Evolutionary conservation across 1,140 invertebrate genomes (phyloP), one percentile per base, ranked within the genome.

Genomic region (Habropoda laboriosa): DNA sequence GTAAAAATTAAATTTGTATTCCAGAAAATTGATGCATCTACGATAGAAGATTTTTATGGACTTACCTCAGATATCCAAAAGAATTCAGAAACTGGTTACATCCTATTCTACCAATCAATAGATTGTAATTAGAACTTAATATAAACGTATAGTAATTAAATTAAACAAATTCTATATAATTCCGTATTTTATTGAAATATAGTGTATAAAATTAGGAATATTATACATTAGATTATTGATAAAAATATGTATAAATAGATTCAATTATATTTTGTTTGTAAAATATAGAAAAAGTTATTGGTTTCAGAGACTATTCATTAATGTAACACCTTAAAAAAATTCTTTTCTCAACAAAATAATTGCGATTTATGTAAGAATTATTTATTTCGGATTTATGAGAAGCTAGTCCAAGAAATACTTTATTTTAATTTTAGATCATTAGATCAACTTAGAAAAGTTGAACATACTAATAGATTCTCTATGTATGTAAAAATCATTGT

Each of bases 31-130:
- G 99, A 99, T 91, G 97, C 98, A 32, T 98, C 98, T 73, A 96
- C 98, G 78, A 99, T 99, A 93, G 99, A 99, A 95, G 99, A 99
- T 92, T 99, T 99, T 93, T 99, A 99, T 94, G 99, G 99, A 86
- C 95, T 99, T 84, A 99, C 99, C 27, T 98, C 98, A 75, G 98
- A 99, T 92, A 97, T 98, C 90, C 98, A 99, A 91, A 99, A 99
- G 93, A 99, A 98, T 87, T 99, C 98, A 38, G 99, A 99, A 94
- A 99, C 99, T 81, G 99, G 99, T 85, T 99, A 99, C 93, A 99
- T 99, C 92, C 94, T 99, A 83, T 99, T 99, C 94, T 99, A 99
- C 94, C 99, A 99, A 93, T 99, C 98, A 51, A 95, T 98, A 91
- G 98, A 99, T 90, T 94, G 93, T 83, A 93, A 92, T 90, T 93